Percentiles rank a stretch among this genome's conserved stretches.
These are phyloP conservation scores for Choloepus didactylus DNA, from an alignment of 2,797 vertebrate species.

Conservation along the genomic window DNA sequence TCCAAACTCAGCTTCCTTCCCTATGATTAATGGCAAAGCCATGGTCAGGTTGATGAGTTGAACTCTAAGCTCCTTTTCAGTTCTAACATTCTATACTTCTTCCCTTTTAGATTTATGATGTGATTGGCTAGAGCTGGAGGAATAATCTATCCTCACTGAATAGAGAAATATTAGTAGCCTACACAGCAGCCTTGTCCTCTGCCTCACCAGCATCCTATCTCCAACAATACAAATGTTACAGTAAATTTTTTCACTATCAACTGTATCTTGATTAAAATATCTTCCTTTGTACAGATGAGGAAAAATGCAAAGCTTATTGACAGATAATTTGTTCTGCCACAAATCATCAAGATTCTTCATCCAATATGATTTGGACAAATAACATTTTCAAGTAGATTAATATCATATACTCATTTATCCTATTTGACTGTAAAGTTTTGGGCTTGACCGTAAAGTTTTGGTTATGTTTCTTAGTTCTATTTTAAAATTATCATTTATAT, in stretches of 20 bases:
- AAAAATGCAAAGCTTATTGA: background rate
- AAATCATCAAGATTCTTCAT: background rate
- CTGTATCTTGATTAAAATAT: background rate
- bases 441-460: background rate
- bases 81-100: background rate
- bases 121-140: background rate
- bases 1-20: background rate
- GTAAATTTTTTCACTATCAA: background rate
- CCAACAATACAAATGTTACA: background rate
- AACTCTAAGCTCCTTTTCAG: background rate
- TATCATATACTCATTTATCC: background rate
- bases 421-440: background rate
- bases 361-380: background rate
- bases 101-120: conserved; percentile 16
- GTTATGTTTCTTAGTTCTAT: conserved; percentile 4
- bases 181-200: background rate
- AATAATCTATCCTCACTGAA: background rate
- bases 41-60: background rate
- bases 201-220: background rate
- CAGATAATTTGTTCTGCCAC: background rate
- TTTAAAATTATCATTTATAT: background rate
- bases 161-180: background rate
- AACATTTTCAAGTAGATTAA: background rate
- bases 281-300: background rate
- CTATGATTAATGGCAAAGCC: background rate